Percentiles rank a stretch among this genome's conserved stretches.
Evolutionary conservation across 30 jellyfish, hydroid and myxozoan genomes (phyloP).

Genomic region (Catostylus mosaicus): DNA sequence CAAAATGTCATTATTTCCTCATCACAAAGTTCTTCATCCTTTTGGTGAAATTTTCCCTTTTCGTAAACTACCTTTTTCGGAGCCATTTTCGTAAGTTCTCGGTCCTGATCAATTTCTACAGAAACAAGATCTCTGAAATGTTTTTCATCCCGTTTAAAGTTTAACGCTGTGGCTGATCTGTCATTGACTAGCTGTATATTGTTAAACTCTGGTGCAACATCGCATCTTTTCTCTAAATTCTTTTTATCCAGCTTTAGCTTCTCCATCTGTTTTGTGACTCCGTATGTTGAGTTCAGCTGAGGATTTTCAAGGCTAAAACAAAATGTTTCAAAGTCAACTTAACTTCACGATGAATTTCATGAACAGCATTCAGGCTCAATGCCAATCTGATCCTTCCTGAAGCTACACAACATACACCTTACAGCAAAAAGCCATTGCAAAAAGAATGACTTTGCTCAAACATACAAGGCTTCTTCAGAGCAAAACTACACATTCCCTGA

Average conservation of each 20-base stretch:
- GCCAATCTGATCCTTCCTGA: too few species aligned
- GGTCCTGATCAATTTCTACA: slow-evolving; percentile 42
- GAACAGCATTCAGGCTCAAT: background rate
- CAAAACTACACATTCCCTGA: too few species aligned
- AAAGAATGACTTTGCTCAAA: too few species aligned
- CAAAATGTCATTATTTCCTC: slow-evolving; percentile 53
- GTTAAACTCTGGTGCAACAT: background rate
- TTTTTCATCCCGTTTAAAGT: slow-evolving; percentile 36
- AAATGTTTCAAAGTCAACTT: background rate
- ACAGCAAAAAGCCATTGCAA: background rate
- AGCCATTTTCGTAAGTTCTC: slow-evolving; percentile 49
- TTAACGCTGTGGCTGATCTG: slow-evolving; percentile 64
- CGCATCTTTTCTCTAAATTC: slow-evolving; percentile 1
- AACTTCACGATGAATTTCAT: background rate
- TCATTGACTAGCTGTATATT: slow-evolving; percentile 26
- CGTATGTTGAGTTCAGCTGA: slow-evolving; percentile 66
- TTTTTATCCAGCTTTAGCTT: slow-evolving; percentile 7
- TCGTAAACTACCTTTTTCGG: slow-evolving; percentile 38
- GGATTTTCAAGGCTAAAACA: slow-evolving; percentile 63
- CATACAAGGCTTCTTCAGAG: too few species aligned
- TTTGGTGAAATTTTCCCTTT: background rate
- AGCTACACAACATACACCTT: too few species aligned
- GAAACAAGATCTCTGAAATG: slow-evolving; percentile 36
- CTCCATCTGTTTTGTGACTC: slow-evolving; percentile 48
- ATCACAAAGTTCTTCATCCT: background rate